These are phyloP conservation scores for Pogonognathellus flavescens DNA, from an alignment of 1,140 invertebrate species.

Conservation along the genomic window DNA sequence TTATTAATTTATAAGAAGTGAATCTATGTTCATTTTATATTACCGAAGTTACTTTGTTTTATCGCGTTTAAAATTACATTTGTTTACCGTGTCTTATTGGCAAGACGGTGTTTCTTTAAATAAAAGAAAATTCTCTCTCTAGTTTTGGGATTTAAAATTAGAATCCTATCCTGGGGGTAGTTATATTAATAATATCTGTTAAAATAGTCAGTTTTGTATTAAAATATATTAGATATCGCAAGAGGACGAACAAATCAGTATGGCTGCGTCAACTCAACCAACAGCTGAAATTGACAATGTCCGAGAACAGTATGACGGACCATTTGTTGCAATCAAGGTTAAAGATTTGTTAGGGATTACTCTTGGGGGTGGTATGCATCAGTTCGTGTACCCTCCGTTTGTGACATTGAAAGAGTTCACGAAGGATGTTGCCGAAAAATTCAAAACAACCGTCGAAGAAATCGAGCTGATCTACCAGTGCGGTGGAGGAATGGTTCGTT, in stretches of 20 bases:
- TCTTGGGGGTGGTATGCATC: neutral
- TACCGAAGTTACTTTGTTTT: no score
- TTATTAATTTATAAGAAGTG: no score
- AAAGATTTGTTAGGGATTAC: conserved; percentile 38
- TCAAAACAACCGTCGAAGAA: conserved; percentile 8
- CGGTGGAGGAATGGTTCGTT: neutral
- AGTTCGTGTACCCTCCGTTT: conserved; percentile 39
- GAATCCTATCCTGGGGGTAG: no score
- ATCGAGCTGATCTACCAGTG: conserved; percentile 57
- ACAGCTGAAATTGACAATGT: neutral
- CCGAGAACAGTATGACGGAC: neutral
- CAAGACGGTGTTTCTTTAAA: no score
- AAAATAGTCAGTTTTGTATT: no score
- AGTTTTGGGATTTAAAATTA: no score
- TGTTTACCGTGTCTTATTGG: no score
- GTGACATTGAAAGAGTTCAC: conserved; percentile 50
- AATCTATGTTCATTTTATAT: no score
- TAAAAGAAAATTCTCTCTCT: no score
- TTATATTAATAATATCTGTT: no score
- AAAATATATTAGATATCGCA: neutral
- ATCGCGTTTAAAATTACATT: no score
- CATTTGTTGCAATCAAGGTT: conserved; percentile 51
- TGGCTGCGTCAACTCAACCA: no score
- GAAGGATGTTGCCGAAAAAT: conserved; percentile 24
- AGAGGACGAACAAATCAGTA: neutral